phyloP scores from a whole-genome alignment of 2,797 vertebrate genomes.

The Molossus molossus region DNA sequence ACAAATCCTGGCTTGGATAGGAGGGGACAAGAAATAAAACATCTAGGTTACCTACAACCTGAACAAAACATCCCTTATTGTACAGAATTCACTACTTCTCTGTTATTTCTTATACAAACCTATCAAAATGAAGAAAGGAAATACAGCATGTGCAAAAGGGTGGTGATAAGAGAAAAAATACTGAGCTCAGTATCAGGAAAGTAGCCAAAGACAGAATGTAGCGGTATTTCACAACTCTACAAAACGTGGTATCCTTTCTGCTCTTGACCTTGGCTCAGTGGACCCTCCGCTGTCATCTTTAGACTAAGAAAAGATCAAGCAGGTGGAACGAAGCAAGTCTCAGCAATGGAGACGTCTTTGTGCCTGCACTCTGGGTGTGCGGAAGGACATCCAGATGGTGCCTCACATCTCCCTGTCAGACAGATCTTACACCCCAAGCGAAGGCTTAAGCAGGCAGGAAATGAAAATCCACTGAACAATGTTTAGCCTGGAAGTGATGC shows the following conservation, averaged over 20 bases:
- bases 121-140: conserved; percentile 58
- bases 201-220: not conserved
- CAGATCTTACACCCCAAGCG: not conserved
- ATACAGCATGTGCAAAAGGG: not conserved
- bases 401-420: not conserved
- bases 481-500: not conserved
- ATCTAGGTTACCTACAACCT: conserved; percentile 23
- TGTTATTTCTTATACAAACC: conserved; percentile 66
- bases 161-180: conserved; percentile 7
- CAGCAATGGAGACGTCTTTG: not conserved
- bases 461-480: not conserved
- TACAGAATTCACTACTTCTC: conserved; percentile 42
- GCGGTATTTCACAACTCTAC: not conserved
- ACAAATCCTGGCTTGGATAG: conserved; percentile 51
- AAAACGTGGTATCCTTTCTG: not conserved
- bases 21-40: not conserved
- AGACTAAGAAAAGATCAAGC: not conserved
- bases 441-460: not conserved
- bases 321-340: not conserved
- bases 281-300: not conserved
- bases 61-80: conserved; percentile 37
- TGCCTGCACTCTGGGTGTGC: not conserved
- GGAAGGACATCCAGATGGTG: conserved; percentile 25
- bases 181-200: not conserved
- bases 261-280: not conserved